These are phyloP conservation scores for Channa striata DNA, from an alignment of 2,797 vertebrate species.

Conservation along the genomic window DNA sequence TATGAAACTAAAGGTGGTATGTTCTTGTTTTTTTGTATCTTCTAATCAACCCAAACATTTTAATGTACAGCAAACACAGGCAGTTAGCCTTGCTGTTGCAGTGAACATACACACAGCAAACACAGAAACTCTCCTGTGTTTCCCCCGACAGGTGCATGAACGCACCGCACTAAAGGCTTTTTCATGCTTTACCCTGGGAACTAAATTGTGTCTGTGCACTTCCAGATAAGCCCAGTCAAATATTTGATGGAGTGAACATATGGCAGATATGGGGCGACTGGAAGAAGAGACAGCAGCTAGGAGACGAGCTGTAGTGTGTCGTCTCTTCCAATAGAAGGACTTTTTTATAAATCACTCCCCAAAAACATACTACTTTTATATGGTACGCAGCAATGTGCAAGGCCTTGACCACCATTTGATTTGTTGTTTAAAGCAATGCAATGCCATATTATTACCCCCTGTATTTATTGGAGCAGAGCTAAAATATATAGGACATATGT, in stretches of 20 bases:
- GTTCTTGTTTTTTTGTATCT: too few species aligned
- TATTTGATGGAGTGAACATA: slow-evolving; percentile 64
- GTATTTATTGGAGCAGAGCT: too few species aligned
- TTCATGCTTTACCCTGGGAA: slow-evolving; percentile 66
- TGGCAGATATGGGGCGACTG: slow-evolving; percentile 30
- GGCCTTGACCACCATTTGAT: too few species aligned
- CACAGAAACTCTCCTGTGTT: slow-evolving; percentile 26
- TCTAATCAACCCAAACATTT: too few species aligned
- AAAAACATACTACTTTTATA: not conserved
- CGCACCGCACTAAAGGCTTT: slow-evolving; percentile 45
- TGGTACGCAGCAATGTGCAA: not conserved
- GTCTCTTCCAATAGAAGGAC: slow-evolving; percentile 14
- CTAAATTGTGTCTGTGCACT: slow-evolving; percentile 18
- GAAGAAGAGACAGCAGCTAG: slow-evolving; percentile 43
- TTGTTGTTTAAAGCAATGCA: too few species aligned
- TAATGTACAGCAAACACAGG: too few species aligned
- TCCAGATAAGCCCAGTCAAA: slow-evolving; percentile 37
- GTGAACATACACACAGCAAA: slow-evolving; percentile 14
- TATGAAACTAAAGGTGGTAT: too few species aligned
- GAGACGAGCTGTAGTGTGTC: slow-evolving; percentile 16
- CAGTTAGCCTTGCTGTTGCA: not conserved
- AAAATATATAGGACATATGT: too few species aligned
- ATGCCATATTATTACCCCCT: too few species aligned
- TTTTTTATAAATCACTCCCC: slow-evolving; percentile 19
- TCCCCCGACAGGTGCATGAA: slow-evolving; percentile 58